These are phyloP conservation scores for Argyra leucocephala DNA, from an alignment of 2,888 invertebrate genomes.

Conservation along the genomic window DNA sequence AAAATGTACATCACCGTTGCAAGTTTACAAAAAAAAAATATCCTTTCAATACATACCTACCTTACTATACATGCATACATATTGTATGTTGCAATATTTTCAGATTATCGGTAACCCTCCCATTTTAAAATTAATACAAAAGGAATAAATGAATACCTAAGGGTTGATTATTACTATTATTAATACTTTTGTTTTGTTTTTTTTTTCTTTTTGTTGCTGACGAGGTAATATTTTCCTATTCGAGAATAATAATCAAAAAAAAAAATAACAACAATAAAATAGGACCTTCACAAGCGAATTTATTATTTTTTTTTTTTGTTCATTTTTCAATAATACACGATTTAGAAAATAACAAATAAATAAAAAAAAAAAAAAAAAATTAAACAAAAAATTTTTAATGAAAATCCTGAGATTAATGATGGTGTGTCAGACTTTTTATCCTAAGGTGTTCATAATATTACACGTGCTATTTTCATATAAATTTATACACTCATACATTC, in stretches of 20 bases:
- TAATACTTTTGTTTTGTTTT: background rate
- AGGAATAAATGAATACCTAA: background rate
- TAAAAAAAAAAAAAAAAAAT: too few relatives aligned
- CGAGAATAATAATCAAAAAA: too few relatives aligned
- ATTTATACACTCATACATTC: too few relatives aligned
- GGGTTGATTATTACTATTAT: background rate
- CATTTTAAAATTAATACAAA: too few relatives aligned
- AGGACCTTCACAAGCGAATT: background rate
- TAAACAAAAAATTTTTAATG: background rate
- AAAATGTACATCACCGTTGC: too few relatives aligned
- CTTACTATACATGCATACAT: too few relatives aligned
- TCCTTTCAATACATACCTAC: too few relatives aligned
- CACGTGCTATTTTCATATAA: background rate
- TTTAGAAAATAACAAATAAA: background rate
- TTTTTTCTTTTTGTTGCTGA: background rate
- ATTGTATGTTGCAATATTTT: too few relatives aligned
- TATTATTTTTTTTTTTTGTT: too few relatives aligned
- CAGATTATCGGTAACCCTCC: too few relatives aligned
- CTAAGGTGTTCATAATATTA: background rate
- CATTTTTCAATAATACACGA: background rate
- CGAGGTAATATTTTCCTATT: background rate
- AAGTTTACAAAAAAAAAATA: too few relatives aligned
- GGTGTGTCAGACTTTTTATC: background rate
- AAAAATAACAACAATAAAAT: too few relatives aligned
- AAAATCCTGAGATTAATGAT: conserved; percentile 2